phyloP scores from a whole-genome alignment of 2,113 vertebrate species.

The Chrysochloris asiatica region DNA sequence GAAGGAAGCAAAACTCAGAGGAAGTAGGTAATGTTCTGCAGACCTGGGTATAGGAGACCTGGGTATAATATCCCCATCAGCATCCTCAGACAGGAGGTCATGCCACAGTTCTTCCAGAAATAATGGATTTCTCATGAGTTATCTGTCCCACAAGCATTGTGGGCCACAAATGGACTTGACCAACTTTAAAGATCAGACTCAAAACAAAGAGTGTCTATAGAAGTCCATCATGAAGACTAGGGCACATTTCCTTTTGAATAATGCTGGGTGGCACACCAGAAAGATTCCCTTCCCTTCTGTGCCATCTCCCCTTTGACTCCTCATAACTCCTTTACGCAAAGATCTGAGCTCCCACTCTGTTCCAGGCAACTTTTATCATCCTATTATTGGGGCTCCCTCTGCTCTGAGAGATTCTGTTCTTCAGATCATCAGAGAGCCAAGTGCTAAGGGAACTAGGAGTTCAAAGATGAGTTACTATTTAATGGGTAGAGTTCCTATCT shows the following conservation, averaged over 20 bases:
- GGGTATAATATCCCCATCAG: rapidly evolving
- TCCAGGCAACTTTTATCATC: not conserved
- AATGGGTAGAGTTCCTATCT: not conserved
- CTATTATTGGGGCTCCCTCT: not conserved
- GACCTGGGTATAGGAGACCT: constrained; percentile 64
- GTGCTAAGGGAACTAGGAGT: not conserved
- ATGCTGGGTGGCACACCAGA: not conserved
- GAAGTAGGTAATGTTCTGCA: constrained; percentile 67
- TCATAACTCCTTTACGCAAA: not conserved
- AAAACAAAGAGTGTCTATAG: not conserved
- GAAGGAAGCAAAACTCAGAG: constrained; percentile 57
- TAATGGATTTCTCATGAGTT: constrained; percentile 14
- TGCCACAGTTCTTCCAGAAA: not conserved
- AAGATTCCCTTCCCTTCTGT: not conserved
- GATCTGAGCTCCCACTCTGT: not conserved
- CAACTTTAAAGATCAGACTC: not conserved
- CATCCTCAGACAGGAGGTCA: not conserved
- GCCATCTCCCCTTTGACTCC: not conserved
- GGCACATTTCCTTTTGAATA: not conserved
- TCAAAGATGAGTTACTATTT: not conserved
- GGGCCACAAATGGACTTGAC: not conserved
- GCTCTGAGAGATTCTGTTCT: not conserved
- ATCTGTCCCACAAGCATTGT: not conserved
- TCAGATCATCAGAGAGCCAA: not conserved
- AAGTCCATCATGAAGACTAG: not conserved